Evolutionary conservation across 1,140 invertebrate genomes (phyloP), one percentile per base, ranked within the genome.

Genomic region (Myzus persicae): DNA sequence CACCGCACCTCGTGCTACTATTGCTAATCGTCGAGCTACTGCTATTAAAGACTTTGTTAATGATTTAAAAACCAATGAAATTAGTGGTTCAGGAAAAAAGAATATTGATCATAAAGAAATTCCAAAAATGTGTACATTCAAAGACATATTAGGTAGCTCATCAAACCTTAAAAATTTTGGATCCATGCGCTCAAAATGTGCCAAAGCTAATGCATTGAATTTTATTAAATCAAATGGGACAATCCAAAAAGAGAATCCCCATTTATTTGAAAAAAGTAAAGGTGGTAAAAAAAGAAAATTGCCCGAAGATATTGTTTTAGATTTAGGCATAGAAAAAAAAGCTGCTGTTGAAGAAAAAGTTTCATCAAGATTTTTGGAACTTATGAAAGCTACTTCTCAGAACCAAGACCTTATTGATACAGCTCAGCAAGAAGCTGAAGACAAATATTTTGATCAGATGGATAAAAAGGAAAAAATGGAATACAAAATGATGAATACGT

Each of bases 391-490:
- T 1, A 97, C 97, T 90, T 98, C 98, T 0, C 95, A 96, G 42
- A 98, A 99, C 95, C 95, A 96, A 14, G 97, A 97, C 95, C 95
- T 98, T 31, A 96, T 98, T 7, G 96, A 97, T 94, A 95, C 96
- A 94, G 96, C 97, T 48, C 97, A 98, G 90, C 95, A 97, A 90
- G 96, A 97, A 94, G 97, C 97, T 93, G 96, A 98, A 94, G 97
- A 98, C 36, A 97, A 98, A 94, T 99, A 99, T 95, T 99, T 99
- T 94, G 96, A 97, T 93, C 97, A 97, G 94, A 95, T 99, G 90
- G 98, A 99, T 95, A 97, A 97, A 94, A 99, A 98, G 94, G 98
- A 99, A 95, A 96, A 96, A 94, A 97, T 99, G 96, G 98, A 99
- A 95, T 97, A 98, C 93, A 99, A 99, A 95, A 98, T 99, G 98